Base-by-base conservation (phyloP, 37 sponge, comb jelly and placozoan genomes). In the Crambe crambe region DNA sequence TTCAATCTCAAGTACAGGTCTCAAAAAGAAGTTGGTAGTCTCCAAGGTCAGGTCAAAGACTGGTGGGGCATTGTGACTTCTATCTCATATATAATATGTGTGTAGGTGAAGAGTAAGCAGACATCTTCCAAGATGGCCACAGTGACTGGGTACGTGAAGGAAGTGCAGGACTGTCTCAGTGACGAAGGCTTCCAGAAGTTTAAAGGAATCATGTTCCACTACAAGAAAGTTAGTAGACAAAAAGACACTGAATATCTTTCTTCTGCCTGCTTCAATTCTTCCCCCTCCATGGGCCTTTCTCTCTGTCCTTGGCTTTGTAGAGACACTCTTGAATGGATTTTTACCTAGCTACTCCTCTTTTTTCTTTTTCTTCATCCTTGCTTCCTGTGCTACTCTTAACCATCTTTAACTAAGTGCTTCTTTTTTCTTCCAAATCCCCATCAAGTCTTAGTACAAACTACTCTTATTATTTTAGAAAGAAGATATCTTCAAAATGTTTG, bases 81-180 rank as follows among this genome's bases (percentile, higher is more conserved):
- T n/a, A n/a, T n/a, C n/a, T n/a, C n/a, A n/a, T n/a, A n/a, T n/a
- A n/a, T n/a, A n/a, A n/a, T n/a, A n/a, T n/a, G 51, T 47, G 51
- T 47, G 25, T 21, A 22, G 51, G 59, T 10, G 27, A 20, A 78
- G 79, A 68, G 63, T 36, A 73, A 56, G 36, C 70, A 85, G 66
- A 17, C 31, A 15, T 21, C 47, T 5, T 23, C 26, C 3, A 79
- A 73, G 56, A 64, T 65, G 73, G 68, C 68, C 0, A 80, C 27
- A 68, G 69, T 77, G 36, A 60, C 72, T 32, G 81, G 67, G 40
- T 90, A 56, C 58, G 56, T 85, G 1, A 29, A 80, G 0, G 81
- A 85, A 47, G 58, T 90, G 62, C 56, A 77, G 76, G 36, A 32
- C 22, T 71, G 23, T 20, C 72, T 90, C 2, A 90, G 91, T 64